Percentiles rank a stretch among this genome's conserved stretches.
Conservation (phyloP, 2,797 vertebrate species). For the Sphenopsis melanotis region DNA sequence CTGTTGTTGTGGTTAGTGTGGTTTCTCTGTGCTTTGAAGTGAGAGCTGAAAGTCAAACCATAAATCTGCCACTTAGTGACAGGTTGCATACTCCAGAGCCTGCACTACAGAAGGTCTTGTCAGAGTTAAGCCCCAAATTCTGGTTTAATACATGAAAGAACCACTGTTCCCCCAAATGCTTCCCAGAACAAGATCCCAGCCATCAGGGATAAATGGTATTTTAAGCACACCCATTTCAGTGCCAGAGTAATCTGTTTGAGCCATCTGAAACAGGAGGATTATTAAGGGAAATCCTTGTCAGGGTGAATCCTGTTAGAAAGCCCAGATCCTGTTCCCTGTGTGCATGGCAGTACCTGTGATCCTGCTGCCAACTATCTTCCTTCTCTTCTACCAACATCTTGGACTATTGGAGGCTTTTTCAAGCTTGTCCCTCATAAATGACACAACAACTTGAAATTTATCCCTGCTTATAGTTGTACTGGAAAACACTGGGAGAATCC, state of each 20-base stretch:
- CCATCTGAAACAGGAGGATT: neutral
- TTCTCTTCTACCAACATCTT: neutral
- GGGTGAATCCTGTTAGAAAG: neutral
- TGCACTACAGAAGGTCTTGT: neutral
- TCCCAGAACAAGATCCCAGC: neutral
- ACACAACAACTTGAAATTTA: neutral
- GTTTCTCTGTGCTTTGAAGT: neutral
- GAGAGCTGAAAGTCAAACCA: neutral
- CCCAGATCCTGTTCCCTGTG: neutral
- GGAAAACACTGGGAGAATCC: neutral
- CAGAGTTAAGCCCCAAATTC: neutral
- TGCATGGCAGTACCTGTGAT: neutral
- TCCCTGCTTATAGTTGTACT: neutral
- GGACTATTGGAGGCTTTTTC: neutral
- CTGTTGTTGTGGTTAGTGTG: neutral
- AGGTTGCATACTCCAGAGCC: neutral
- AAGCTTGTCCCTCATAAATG: neutral
- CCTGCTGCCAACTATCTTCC: neutral
- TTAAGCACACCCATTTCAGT: neutral
- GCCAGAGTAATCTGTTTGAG: neutral
- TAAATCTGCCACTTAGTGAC: neutral
- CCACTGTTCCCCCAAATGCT: neutral
- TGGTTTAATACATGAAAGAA: neutral
- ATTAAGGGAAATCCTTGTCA: neutral
- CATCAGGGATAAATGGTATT: neutral